Evolutionary conservation across 2,113 vertebrate species (phyloP).

Genomic region (Cichladusa arquata): DNA sequence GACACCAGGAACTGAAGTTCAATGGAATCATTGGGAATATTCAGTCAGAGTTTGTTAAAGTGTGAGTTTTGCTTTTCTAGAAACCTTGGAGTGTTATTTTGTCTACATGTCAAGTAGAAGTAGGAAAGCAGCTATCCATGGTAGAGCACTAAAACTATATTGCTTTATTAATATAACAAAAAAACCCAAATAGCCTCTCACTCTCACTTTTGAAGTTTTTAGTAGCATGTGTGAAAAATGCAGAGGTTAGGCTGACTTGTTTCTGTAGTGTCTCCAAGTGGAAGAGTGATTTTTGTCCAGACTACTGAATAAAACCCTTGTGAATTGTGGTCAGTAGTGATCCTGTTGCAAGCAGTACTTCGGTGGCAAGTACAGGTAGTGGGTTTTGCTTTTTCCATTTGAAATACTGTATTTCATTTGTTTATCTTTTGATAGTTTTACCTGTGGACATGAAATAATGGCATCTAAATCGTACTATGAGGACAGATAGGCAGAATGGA

Average conservation of each 20-base stretch:
- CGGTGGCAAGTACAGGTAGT: neutral
- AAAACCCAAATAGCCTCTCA: accelerated
- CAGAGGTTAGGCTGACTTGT: neutral
- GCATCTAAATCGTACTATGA: neutral
- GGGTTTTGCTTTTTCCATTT: neutral
- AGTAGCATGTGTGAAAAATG: neutral
- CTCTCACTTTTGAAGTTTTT: neutral
- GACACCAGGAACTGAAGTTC: neutral
- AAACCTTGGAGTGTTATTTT: neutral
- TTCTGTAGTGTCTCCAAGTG: neutral
- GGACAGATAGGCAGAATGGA: neutral
- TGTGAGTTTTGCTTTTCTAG: neutral
- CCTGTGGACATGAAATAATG: neutral
- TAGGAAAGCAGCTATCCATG: neutral
- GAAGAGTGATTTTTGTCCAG: neutral
- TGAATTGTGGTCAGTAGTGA: neutral
- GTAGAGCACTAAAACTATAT: neutral
- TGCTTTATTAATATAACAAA: neutral
- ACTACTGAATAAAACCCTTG: neutral
- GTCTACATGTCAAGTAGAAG: neutral
- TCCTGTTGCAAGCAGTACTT: neutral
- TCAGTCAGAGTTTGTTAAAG: accelerated
- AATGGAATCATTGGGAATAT: neutral
- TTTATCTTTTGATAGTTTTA: neutral
- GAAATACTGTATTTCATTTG: neutral